Base-by-base conservation (phyloP, 2,888 invertebrate species). In the Erebia epiphron region DNA sequence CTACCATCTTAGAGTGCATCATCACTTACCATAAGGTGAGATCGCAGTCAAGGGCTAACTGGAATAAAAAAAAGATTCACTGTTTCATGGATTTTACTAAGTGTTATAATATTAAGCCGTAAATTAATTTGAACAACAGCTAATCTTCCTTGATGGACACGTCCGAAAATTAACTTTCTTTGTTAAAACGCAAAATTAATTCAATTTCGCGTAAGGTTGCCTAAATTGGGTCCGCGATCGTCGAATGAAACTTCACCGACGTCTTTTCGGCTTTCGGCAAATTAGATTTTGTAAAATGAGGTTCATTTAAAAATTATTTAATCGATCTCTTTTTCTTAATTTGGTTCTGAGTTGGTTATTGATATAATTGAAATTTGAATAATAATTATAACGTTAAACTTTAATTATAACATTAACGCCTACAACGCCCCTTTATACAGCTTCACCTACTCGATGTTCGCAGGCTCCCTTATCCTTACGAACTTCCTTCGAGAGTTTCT, bases 141-240 rank as follows among this genome's bases (percentile, higher is more conserved):
- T 82, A 82, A 84, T 85, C 83, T 83, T 79, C 77, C 83, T 82
- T 81, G 77, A 81, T 78, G 79, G 79, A 83, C 75, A 75, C 72
- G 71, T 75, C 72, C 52, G 71, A 73, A 82, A 80, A 79, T 72
- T 75, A 79, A 79, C 77, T 80, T 81, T 77, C 78, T 82, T 85
- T 83, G 82, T 82, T 81, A 79, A 77, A 74, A 74, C 68, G 77
- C 79, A 68, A 72, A 76, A 75, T 75, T 76, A 73, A 76, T 76
- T 75, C 70, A 56, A 71, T 76, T 75, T 69, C 54, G 69, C 54
- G 71, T 70, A 70, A 72, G 72, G 69, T 72, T 68, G 69, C 61
- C 62, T 61, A 67, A 73, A 75, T 73, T 72, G 67, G 69, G 57
- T 61, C 49, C 57, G 58, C 46, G 52, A 69, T 73, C 67, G 58